These are phyloP conservation scores for Stichopus horrens DNA, from an alignment of 53 echinoderm and acorn worm species.

Conservation along the genomic window DNA sequence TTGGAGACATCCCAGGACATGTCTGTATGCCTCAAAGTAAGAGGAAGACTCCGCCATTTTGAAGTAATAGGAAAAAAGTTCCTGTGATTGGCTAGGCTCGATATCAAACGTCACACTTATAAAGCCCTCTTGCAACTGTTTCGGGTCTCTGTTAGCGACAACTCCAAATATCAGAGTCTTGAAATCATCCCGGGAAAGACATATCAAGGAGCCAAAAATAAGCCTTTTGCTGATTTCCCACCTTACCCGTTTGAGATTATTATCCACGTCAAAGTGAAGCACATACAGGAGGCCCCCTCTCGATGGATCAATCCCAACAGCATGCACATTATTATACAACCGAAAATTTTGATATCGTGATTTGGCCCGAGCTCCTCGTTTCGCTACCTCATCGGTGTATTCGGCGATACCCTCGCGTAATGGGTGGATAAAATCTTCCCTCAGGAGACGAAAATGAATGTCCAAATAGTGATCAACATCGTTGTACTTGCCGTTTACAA, in stretches of 20 bases:
- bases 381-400: conserved; percentile 44
- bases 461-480: conserved; percentile 79
- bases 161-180: conserved; percentile 61
- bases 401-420: conserved; percentile 69
- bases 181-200: conserved; percentile 74
- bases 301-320: conserved; percentile 5
- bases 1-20: conserved; percentile 71
- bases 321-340: conserved; percentile 50
- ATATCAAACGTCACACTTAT: conserved; percentile 58
- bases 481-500: conserved; percentile 64
- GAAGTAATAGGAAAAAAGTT: conserved; percentile 42
- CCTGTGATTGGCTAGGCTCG: conserved; percentile 7
- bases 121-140: conserved; percentile 53
- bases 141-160: conserved; percentile 69
- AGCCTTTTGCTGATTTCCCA: conserved; percentile 82
- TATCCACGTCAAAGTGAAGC: conserved; percentile 48
- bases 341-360: conserved; percentile 31
- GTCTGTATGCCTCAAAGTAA: conserved; percentile 91
- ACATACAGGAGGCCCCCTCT: conserved; percentile 16
- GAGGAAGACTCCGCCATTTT: conserved; percentile 86
- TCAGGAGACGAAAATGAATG: conserved; percentile 82
- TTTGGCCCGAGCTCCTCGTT: conserved; percentile 23
- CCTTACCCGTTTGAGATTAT: conserved; percentile 45
- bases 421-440: conserved; percentile 82
- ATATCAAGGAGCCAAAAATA: conserved; percentile 72